phyloP scores from a whole-genome alignment of 2,113 vertebrate genomes.

The Mustelus asterias region DNA sequence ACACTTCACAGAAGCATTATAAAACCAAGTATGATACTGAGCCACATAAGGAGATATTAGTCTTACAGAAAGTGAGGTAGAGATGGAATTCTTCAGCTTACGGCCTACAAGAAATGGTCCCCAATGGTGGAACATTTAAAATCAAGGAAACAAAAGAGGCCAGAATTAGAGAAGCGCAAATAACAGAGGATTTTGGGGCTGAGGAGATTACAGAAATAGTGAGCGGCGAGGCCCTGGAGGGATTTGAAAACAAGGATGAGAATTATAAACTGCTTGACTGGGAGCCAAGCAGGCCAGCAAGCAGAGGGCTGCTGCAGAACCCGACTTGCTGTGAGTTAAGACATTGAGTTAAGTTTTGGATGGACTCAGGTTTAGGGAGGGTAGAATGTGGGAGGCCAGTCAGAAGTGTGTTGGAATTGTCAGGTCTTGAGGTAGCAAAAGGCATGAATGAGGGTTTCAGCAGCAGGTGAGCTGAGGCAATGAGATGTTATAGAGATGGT shows the following conservation, averaged over 20 bases:
- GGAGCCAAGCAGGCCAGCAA: neutral
- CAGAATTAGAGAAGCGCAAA: too few relatives aligned
- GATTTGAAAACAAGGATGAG: neutral
- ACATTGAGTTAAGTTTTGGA: neutral
- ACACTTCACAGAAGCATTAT: too few relatives aligned
- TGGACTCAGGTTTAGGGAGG: neutral
- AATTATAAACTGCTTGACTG: neutral
- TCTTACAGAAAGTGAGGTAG: too few relatives aligned
- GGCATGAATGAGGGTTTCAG: neutral
- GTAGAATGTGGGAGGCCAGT: neutral
- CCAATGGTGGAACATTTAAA: neutral
- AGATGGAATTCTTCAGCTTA: too few relatives aligned
- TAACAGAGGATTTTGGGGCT: neutral
- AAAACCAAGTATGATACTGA: too few relatives aligned
- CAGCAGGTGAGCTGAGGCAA: neutral
- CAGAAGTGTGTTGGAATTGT: neutral
- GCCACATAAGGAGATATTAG: too few relatives aligned
- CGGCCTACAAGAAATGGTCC: neutral
- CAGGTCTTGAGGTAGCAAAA: neutral
- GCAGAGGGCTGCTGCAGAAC: neutral
- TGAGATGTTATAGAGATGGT: neutral
- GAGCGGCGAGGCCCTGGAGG: too few relatives aligned
- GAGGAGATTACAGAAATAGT: neutral
- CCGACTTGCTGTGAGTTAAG: neutral
- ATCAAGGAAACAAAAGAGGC: too few relatives aligned